These are phyloP conservation scores for Fopius arisanus DNA, from an alignment of 1,140 invertebrate species.

Conservation along the genomic window DNA sequence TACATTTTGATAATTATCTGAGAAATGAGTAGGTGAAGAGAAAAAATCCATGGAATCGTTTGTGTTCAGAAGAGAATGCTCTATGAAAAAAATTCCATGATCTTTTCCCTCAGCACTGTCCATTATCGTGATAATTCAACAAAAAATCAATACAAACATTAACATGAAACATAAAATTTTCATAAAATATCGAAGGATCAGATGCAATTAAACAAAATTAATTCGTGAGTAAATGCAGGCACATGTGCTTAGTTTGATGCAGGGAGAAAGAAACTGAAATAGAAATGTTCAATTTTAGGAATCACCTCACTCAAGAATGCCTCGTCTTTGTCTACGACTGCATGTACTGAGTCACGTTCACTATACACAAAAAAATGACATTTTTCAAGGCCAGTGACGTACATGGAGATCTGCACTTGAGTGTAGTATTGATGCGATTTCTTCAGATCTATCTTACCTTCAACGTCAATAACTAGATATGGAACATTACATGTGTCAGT, in stretches of 20 bases:
- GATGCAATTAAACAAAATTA: no score
- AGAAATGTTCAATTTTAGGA: conserved; percentile 30
- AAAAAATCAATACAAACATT: no score
- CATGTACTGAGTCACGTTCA: conserved; percentile 9
- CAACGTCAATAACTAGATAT: conserved; percentile 28
- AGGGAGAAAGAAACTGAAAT: conserved; percentile 31
- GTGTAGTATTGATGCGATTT: conserved; percentile 30
- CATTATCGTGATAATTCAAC: no score
- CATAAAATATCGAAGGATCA: no score
- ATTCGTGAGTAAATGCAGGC: background rate
- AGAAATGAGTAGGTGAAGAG: no score
- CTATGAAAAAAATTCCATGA: no score
- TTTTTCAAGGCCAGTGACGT: conserved; percentile 11
- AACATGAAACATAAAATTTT: no score
- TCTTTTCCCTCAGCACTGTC: no score
- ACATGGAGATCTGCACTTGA: conserved; percentile 35
- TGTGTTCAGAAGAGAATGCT: no score
- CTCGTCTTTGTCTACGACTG: conserved; percentile 15
- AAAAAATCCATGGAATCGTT: no score
- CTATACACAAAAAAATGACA: conserved; percentile 33
- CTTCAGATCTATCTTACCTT: conserved; percentile 3
- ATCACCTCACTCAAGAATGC: conserved; percentile 25
- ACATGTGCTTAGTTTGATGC: background rate
- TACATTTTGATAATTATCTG: no score
- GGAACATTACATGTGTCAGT: conserved; percentile 33